Evolutionary conservation across 2,113 vertebrate genomes (phyloP), one percentile per base, ranked within the genome.

Genomic region (Chloropsis cyanopogon): DNA sequence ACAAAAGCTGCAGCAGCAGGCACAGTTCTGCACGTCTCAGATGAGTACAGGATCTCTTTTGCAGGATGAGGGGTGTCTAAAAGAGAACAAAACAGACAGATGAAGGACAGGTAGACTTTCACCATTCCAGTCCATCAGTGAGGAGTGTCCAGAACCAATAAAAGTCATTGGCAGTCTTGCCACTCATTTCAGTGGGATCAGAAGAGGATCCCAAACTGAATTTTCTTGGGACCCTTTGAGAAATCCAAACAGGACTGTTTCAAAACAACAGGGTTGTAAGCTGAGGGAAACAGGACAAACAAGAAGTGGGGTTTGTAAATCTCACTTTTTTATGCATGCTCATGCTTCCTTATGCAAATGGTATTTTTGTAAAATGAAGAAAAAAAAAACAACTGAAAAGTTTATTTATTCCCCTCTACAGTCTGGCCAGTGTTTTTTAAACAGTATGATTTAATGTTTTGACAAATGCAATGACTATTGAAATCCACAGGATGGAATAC

Each of bases 1-100:
- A 97, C 97, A 69, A 98, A 98, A 54, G 97, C 85, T 17, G 90
- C 97, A 3, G 97, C 94, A 4, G 98, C 47, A 80, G 98, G 97
- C 31, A 96, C 81, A 64, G 96, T 95, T 86, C 88, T 96, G 95
- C 97, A 96, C 1, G 98, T 90, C 77, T 98, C 98, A 15, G 97
- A 92, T 8, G 98, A 96, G 89, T 97, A 98, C 0, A 97, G 91
- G 61, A 91, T 95, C 54, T 98, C 98, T 96, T 98, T 97, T 86
- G 97, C 97, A 1, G 97, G 97, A 54, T 97, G 96, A 31, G 97
- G 84, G 47, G 96, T 86, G 39, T 98, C 98, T 98, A 96, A n/a
- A 95, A 97, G 75, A 95, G 88, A 96, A 59, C 41, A 93, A 37
- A 80, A 64, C 6, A 77, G n/a, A 5, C 31, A 82, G 60, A 93